Conservation (phyloP, 2,797 vertebrate species). For the Lagocephalus sceleratus region DNA sequence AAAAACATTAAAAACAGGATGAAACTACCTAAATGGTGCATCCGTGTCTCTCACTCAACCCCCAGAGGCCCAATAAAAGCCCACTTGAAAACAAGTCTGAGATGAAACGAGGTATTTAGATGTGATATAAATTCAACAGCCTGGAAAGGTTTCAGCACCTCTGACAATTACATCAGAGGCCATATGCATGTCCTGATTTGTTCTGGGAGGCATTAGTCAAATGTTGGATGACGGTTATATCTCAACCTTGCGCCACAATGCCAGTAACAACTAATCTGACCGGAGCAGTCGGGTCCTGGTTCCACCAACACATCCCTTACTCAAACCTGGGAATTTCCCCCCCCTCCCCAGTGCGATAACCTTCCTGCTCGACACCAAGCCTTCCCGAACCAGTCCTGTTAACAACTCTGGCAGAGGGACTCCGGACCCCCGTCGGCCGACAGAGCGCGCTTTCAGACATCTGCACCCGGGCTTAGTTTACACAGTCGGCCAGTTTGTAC, state of each 20-base stretch:
- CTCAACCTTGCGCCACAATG: neutral
- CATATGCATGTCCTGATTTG: neutral
- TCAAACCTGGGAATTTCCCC: constrained; percentile 21
- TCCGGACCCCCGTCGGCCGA: constrained; percentile 38
- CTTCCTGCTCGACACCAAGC: constrained; percentile 21
- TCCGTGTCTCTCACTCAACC: too few relatives aligned
- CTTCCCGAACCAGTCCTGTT: constrained; percentile 45
- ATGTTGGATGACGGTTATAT: neutral
- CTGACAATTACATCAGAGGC: neutral
- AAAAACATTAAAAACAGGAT: too few relatives aligned
- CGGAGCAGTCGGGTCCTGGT: constrained; percentile 9
- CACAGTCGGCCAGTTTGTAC: constrained; percentile 63
- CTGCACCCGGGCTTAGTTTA: constrained; percentile 49
- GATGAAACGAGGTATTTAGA: too few relatives aligned
- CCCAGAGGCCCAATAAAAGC: too few relatives aligned
- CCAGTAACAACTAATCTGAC: constrained; percentile 8
- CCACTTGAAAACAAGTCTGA: too few relatives aligned
- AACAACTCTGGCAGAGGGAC: constrained; percentile 58
- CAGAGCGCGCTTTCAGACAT: constrained; percentile 71
- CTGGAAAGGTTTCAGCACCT: neutral
- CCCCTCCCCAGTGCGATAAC: constrained; percentile 32
- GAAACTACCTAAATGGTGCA: too few relatives aligned
- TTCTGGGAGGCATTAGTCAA: neutral
- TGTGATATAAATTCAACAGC: too few relatives aligned
- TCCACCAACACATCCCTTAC: constrained; percentile 8